Evolutionary conservation across 2,113 vertebrate genomes (phyloP).

Genomic region (Phalacrocorax pelagicus): DNA sequence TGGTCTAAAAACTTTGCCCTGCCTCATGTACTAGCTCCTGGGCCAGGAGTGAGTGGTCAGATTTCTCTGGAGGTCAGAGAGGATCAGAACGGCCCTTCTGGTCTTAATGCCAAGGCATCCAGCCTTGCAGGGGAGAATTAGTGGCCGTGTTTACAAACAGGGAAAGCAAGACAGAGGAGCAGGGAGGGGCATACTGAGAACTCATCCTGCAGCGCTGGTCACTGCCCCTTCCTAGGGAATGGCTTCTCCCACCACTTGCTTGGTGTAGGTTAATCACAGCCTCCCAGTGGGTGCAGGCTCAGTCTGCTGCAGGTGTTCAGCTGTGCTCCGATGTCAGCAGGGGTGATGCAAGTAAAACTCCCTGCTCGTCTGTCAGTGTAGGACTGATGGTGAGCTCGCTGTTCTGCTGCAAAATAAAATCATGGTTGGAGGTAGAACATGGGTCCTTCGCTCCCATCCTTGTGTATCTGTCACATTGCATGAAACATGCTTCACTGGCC

Average conservation of each 20-base stretch:
- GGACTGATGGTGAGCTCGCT: neutral
- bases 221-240: neutral
- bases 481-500: neutral
- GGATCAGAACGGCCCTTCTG: neutral
- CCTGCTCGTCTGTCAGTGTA: accelerated
- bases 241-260: neutral
- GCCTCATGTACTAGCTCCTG: neutral
- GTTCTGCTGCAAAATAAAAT: neutral
- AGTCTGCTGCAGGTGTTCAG: accelerated
- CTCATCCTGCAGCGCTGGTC: neutral
- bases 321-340: accelerated
- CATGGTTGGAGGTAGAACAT: neutral
- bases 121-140: neutral
- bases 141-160: neutral
- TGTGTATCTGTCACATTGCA: neutral
- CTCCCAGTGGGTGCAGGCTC: neutral
- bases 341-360: neutral
- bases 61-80: neutral
- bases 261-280: neutral
- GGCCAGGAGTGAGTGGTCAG: neutral
- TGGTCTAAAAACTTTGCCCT: neutral
- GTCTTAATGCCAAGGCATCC: neutral
- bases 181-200: neutral
- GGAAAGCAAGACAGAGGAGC: neutral
- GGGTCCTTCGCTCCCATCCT: neutral